Evolutionary conservation across 37 sponge, comb jelly and placozoan species (phyloP).

Genomic region (Crambe crambe): DNA sequence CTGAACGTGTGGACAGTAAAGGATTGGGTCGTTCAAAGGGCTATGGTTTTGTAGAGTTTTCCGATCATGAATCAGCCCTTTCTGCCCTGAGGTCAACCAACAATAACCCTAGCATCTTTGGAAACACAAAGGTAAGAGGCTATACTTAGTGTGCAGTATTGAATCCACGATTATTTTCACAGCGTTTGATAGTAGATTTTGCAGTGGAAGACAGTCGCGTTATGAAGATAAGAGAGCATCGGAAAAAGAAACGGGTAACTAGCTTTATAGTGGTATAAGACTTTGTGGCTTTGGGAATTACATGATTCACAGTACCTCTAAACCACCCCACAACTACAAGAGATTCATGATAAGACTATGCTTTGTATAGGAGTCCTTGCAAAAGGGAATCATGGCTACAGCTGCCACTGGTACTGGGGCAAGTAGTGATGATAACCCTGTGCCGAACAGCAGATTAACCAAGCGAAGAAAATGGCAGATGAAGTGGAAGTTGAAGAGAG

Average conservation of each 20-base stretch:
- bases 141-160: background rate
- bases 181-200: constrained; percentile 97
- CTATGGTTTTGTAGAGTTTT: constrained; percentile 91
- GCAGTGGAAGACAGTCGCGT: constrained; percentile 83
- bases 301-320: no score
- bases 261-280: no score
- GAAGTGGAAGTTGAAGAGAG: constrained; percentile 30
- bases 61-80: constrained; percentile 83
- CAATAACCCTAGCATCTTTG: constrained; percentile 84
- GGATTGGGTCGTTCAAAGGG: constrained; percentile 87
- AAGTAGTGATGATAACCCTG: background rate
- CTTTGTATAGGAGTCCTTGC: background rate
- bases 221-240: constrained; percentile 64
- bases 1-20: constrained; percentile 55
- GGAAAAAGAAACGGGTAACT: constrained; percentile 39
- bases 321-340: no score
- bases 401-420: background rate
- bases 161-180: constrained; percentile 1
- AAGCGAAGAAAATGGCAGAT: constrained; percentile 34
- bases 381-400: background rate
- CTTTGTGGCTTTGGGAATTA: no score
- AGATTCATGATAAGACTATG: no score
- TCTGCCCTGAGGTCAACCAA: constrained; percentile 73
- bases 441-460: background rate
- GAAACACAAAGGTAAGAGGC: constrained; percentile 33